A percentile compares a stretch with the other conserved stretches of the same genome.
These are phyloP conservation scores for Anomalospiza imberbis DNA, from an alignment of 2,797 vertebrate genomes.

Conservation along the genomic window DNA sequence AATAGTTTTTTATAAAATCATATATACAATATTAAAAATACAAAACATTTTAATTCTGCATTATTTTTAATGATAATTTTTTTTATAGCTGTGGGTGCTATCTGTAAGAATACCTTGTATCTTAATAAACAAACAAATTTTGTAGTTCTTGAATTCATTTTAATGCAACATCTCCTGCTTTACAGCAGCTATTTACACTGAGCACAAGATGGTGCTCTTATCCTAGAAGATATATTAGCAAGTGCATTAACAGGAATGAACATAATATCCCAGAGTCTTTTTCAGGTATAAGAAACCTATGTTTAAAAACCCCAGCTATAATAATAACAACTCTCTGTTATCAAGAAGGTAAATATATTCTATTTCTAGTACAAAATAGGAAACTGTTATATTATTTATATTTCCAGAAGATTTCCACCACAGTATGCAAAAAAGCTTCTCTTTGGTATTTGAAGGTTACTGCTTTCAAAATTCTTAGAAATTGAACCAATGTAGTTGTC, in stretches of 20 bases:
- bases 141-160: background rate
- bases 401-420: background rate
- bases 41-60: background rate
- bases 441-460: background rate
- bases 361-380: background rate
- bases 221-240: background rate
- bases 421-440: background rate
- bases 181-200: background rate
- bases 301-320: background rate
- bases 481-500: background rate
- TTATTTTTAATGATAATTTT: background rate
- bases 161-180: background rate
- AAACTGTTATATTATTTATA: background rate
- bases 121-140: background rate
- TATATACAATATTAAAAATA: background rate
- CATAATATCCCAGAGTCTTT: background rate
- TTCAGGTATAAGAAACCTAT: background rate
- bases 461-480: background rate
- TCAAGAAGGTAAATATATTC: background rate
- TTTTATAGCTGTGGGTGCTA: background rate
- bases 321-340: background rate
- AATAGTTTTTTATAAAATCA: background rate
- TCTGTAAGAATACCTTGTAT: background rate
- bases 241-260: background rate
- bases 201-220: conserved; percentile 65